A percentile compares a stretch with the other conserved stretches of the same genome.
phyloP scores from a whole-genome alignment of 2,113 vertebrate genomes.

The Poicephalus gulielmi region DNA sequence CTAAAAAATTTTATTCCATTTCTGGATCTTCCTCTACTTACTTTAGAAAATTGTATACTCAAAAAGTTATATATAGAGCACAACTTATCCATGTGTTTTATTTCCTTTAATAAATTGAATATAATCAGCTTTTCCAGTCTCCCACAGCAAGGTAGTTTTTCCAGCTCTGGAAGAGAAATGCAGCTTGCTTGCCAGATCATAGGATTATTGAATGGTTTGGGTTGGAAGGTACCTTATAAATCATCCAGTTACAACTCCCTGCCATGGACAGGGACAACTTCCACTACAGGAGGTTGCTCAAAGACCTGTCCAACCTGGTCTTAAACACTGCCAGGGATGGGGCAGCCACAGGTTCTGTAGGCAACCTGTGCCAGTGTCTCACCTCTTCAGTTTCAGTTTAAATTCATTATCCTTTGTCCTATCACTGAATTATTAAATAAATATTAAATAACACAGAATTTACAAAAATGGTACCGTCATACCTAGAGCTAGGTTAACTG shows the following conservation, averaged over 20 bases:
- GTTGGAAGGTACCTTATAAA: neutral
- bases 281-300: neutral
- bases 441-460: neutral
- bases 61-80: neutral
- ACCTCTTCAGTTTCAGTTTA: neutral
- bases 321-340: neutral
- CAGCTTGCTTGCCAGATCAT: neutral
- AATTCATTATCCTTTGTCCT: neutral
- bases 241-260: neutral
- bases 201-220: neutral
- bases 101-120: neutral
- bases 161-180: neutral
- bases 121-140: neutral
- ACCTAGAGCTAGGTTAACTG: neutral
- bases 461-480: neutral
- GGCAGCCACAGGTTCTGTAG: neutral
- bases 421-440: neutral
- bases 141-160: neutral
- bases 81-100: neutral
- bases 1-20: neutral
- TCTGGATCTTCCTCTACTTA: neutral
- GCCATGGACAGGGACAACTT: neutral
- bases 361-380: accelerated
- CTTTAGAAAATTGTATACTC: neutral
- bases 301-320: neutral